A percentile compares a stretch with the other conserved stretches of the same genome.
Evolutionary conservation across 1,140 invertebrate genomes (phyloP).

Genomic region (Anoplophora glabripennis): DNA sequence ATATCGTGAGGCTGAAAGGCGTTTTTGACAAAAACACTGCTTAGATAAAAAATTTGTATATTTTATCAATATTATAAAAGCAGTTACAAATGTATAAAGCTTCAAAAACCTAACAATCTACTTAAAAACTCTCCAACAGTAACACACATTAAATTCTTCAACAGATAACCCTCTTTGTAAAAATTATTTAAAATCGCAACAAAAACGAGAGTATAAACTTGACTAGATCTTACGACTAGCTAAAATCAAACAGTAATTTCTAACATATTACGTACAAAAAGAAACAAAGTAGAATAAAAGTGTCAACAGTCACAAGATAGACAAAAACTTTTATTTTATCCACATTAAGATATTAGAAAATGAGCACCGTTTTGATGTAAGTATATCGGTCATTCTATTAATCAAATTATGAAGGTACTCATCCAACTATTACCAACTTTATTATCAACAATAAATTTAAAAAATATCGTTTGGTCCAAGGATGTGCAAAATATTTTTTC

Average conservation of each 20-base stretch:
- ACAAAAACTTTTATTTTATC: not conserved
- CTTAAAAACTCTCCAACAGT: constrained; percentile 25
- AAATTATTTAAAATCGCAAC: constrained; percentile 6
- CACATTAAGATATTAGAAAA: constrained; percentile 6
- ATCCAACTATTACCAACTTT: not conserved
- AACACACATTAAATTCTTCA: constrained; percentile 33
- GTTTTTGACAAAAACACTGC: constrained; percentile 12
- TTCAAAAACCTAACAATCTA: constrained; percentile 23
- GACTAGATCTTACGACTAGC: constrained; percentile 14
- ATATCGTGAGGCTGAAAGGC: not conserved
- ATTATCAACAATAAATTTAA: constrained; percentile 9
- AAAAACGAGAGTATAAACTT: not conserved
- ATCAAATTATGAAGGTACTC: too few relatives aligned
- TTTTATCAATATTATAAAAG: constrained; percentile 26
- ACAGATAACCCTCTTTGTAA: constrained; percentile 14
- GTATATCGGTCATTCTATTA: not conserved
- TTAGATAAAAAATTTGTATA: constrained; percentile 25
- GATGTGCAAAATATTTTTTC: too few relatives aligned
- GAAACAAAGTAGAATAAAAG: constrained; percentile 4
- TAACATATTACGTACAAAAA: not conserved
- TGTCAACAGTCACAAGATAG: not conserved
- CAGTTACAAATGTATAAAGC: constrained; percentile 37
- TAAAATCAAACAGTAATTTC: constrained; percentile 1
- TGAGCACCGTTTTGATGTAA: constrained; percentile 5
- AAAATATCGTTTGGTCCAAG: not conserved